A percentile compares a stretch with the other conserved stretches of the same genome.
Evolutionary conservation across 2,797 vertebrate species (phyloP).

Genomic region (Rallus crepitans): DNA sequence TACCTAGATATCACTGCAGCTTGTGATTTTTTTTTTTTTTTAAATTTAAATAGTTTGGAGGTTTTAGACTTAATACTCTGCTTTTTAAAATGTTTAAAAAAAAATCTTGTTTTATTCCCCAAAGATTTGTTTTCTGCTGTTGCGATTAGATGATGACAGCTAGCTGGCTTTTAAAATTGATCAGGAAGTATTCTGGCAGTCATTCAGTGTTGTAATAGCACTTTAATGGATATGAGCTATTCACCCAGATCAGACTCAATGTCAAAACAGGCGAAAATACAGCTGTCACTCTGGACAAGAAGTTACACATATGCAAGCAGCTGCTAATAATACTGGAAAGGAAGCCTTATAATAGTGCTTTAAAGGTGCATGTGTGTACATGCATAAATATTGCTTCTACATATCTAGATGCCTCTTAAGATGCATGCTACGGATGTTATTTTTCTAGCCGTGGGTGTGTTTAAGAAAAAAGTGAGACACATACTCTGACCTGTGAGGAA

Average conservation of each 20-base stretch:
- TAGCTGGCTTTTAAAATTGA: conserved; percentile 91
- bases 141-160: conserved; percentile 87
- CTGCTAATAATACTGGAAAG: conserved; percentile 80
- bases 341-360: conserved; percentile 67
- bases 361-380: conserved; percentile 51
- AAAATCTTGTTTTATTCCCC: conserved; percentile 85
- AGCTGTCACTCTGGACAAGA: conserved; percentile 88
- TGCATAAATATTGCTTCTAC: conserved; percentile 9
- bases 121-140: conserved; percentile 86
- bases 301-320: conserved; percentile 85
- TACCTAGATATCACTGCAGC: conserved; percentile 48
- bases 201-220: conserved; percentile 90
- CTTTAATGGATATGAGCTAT: conserved; percentile 91
- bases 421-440: not conserved
- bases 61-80: conserved; percentile 79
- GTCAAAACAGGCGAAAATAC: conserved; percentile 90
- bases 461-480: not conserved
- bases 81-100: conserved; percentile 82
- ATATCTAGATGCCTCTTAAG: not conserved
- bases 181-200: conserved; percentile 90
- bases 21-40: conserved; percentile 56
- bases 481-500: not conserved
- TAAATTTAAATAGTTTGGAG: conserved; percentile 79
- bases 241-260: conserved; percentile 88
- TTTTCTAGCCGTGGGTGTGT: not conserved